Percentiles rank a stretch among this genome's conserved stretches.
phyloP scores from a whole-genome alignment of 2,888 invertebrate species.

The Malacosoma neustria region DNA sequence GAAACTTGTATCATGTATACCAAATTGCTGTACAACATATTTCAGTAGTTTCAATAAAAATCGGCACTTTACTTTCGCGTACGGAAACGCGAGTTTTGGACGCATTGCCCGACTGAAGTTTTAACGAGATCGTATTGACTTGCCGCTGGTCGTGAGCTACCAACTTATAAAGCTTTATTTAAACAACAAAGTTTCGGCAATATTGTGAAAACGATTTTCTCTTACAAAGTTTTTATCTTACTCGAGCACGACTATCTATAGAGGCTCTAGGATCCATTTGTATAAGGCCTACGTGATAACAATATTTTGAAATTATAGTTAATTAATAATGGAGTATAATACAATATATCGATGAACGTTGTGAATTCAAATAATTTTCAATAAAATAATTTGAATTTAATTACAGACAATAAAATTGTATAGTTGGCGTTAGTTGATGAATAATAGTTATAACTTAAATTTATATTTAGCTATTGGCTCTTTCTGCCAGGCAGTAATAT shows the following conservation, averaged over 20 bases:
- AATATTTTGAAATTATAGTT: not conserved
- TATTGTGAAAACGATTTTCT: constrained; percentile 27
- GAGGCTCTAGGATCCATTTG: not conserved
- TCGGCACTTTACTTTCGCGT: not conserved
- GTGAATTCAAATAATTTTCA: no score
- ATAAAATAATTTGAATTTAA: no score
- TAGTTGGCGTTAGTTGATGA: no score
- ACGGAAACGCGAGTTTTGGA: constrained; percentile 22
- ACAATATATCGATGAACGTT: no score
- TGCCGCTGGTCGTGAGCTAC: constrained; percentile 33
- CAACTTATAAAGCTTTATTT: constrained; percentile 47
- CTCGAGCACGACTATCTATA: not conserved
- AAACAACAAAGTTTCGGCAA: constrained; percentile 34
- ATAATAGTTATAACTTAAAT: no score
- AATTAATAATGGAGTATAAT: no score
- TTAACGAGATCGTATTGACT: constrained; percentile 57
- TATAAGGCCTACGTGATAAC: not conserved
- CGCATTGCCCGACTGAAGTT: constrained; percentile 35
- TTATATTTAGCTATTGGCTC: no score
- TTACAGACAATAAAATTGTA: no score
- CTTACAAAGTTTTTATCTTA: constrained; percentile 19
- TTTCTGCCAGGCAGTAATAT: no score
- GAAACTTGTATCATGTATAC: no score
- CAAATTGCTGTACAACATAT: no score
- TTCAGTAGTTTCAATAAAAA: not conserved